Evolutionary conservation across 1,140 invertebrate species (phyloP), one percentile per base, ranked within the genome.

Genomic region (Zaprionus davidi): DNA sequence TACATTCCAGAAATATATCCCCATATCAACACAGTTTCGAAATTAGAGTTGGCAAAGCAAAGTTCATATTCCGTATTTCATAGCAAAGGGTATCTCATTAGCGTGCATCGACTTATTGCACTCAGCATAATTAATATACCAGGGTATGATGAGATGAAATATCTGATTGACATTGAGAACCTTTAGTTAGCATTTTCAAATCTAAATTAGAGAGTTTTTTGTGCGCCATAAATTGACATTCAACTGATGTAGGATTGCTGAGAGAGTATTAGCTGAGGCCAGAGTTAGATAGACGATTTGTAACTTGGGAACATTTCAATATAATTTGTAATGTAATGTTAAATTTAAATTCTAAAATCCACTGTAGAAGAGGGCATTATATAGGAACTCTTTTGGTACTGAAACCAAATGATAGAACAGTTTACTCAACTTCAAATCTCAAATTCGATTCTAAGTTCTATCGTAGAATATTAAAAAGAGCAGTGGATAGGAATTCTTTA

Each of bases 151-250:
- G 46, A 20, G 20, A 22, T 20, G 20, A 51, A 51, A 22, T 51
- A 51, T 51, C 46, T 9, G 46, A 51, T 51, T 51, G 46, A 51
- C 46, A 51, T 51, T 51, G 46, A 51, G 46, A 51, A 51, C 46
- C 46, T 51, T 51, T 51, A 51, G 46, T 51, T 51, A 51, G 46
- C 46, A 51, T 51, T 51, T 24, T 51, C 20, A 20, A 51, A 22
- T 51, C 46, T 51, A 51, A 51, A 12, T 51, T 24, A 51, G 46
- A 51, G 46, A 51, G 12, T 12, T 24, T 22, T 51, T 24, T 51
- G 46, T 22, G 17, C 17, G 20, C 46, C 20, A 46, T 17, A 46
- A 46, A 46, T 46, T 17, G 41, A 46, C n/a, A 46, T 46, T 9
- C 7, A 17, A 6, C n/a, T 44, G n/a, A 38, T 17, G n/a, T n/a